phyloP scores from a whole-genome alignment of 2,113 vertebrate genomes.

The Plecotus auritus region DNA sequence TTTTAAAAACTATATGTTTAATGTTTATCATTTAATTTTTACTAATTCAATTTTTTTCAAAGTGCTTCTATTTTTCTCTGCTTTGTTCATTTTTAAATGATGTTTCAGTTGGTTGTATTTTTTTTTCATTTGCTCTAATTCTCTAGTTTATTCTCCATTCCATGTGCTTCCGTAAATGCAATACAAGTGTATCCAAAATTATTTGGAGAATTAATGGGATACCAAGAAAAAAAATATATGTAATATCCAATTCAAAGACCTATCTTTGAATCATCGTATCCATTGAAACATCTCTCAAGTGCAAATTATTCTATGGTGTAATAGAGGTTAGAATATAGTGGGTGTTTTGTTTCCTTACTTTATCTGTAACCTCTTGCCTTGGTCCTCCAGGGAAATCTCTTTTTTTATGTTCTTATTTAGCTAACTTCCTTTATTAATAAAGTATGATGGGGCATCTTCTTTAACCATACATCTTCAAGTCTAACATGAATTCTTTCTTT shows the following conservation, averaged over 20 bases:
- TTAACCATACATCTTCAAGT: not conserved
- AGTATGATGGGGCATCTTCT: too few species aligned
- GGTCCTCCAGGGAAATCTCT: not conserved
- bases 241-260: not conserved
- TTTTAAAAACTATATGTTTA: not conserved
- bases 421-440: not conserved
- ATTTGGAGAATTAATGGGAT: not conserved
- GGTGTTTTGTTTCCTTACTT: not conserved
- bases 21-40: not conserved
- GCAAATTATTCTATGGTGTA: not conserved
- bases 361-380: not conserved
- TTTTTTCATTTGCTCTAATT: not conserved
- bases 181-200: not conserved
- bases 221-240: not conserved
- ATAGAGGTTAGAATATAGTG: not conserved
- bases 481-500: not conserved
- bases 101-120: not conserved
- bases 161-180: not conserved
- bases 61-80: not conserved
- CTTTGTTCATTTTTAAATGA: not conserved
- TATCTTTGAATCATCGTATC: constrained; percentile 17
- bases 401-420: not conserved
- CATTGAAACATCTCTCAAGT: not conserved
- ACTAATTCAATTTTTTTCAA: not conserved
- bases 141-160: not conserved